phyloP scores from a whole-genome alignment of 2,797 vertebrate genomes.

The Malacoraja senta region DNA sequence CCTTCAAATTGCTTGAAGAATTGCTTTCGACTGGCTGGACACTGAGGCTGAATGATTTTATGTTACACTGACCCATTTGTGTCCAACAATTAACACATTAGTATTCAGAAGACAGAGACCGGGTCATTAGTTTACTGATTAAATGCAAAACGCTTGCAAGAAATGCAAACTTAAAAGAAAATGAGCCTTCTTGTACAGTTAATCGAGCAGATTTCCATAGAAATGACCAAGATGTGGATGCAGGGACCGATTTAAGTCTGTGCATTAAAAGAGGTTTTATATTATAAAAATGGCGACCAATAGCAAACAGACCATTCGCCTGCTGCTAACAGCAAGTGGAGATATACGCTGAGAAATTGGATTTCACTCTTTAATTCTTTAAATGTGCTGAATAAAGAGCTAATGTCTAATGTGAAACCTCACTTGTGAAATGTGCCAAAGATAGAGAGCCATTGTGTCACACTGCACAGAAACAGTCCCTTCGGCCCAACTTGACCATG shows the following conservation, averaged over 20 bases:
- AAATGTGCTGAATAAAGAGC: too few relatives aligned
- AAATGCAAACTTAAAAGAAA: slow-evolving; percentile 35
- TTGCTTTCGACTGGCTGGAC: slow-evolving; percentile 25
- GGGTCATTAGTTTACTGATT: slow-evolving; percentile 37
- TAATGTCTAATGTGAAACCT: too few relatives aligned
- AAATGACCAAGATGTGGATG: slow-evolving; percentile 17
- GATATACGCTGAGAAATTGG: background rate
- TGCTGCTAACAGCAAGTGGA: background rate
- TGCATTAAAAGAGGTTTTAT: slow-evolving; percentile 14
- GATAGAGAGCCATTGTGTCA: too few relatives aligned
- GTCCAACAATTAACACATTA: slow-evolving; percentile 34
- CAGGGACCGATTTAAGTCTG: slow-evolving; percentile 20
- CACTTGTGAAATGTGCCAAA: too few relatives aligned
- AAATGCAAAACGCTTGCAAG: slow-evolving; percentile 23
- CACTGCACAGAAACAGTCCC: too few relatives aligned
- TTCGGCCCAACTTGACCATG: too few relatives aligned
- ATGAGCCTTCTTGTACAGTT: slow-evolving; percentile 33
- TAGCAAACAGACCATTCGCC: background rate
- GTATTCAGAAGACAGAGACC: slow-evolving; percentile 22
- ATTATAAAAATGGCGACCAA: background rate
- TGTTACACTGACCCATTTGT: slow-evolving; percentile 36
- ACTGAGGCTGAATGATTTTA: slow-evolving; percentile 30
- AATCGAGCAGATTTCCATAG: slow-evolving; percentile 36
- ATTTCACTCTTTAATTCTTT: too few relatives aligned
- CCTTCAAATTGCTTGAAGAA: background rate